Conservation (phyloP, 2,888 invertebrate species). For the Drosophila gaucha region DNA sequence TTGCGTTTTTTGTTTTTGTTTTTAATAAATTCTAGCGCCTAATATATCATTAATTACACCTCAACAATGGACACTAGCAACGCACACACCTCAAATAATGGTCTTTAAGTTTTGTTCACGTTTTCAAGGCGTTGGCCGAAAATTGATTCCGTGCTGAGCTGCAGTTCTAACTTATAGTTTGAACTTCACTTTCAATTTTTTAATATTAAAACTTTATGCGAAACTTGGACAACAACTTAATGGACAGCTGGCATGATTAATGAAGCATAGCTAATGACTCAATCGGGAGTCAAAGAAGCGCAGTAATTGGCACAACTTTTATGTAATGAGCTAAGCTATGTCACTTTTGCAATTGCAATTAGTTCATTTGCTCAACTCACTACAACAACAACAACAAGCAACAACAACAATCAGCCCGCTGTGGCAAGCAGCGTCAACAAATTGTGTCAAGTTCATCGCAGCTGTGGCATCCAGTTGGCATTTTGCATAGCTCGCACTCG, state of each 20-base stretch:
- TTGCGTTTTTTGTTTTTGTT: constrained; percentile 9
- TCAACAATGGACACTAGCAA: constrained; percentile 32
- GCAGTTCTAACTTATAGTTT: constrained; percentile 58
- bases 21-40: constrained; percentile 46
- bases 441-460: constrained; percentile 67
- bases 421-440: constrained; percentile 35
- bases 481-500: constrained; percentile 46
- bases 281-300: constrained; percentile 48
- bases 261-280: constrained; percentile 58
- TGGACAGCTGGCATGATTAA: constrained; percentile 54
- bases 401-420: constrained; percentile 19
- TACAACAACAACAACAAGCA: constrained; percentile 11
- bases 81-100: constrained; percentile 47
- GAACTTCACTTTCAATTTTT: constrained; percentile 64
- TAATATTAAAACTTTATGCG: constrained; percentile 63
- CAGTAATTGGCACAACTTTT: constrained; percentile 49
- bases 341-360: constrained; percentile 61
- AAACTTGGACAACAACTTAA: constrained; percentile 31
- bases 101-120: constrained; percentile 44
- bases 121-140: constrained; percentile 63
- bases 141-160: constrained; percentile 25
- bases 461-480: constrained; percentile 40
- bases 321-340: constrained; percentile 39
- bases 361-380: constrained; percentile 42
- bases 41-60: constrained; percentile 65